Base-by-base conservation (phyloP, 2,888 invertebrate species). In the Cryptus armator region DNA sequence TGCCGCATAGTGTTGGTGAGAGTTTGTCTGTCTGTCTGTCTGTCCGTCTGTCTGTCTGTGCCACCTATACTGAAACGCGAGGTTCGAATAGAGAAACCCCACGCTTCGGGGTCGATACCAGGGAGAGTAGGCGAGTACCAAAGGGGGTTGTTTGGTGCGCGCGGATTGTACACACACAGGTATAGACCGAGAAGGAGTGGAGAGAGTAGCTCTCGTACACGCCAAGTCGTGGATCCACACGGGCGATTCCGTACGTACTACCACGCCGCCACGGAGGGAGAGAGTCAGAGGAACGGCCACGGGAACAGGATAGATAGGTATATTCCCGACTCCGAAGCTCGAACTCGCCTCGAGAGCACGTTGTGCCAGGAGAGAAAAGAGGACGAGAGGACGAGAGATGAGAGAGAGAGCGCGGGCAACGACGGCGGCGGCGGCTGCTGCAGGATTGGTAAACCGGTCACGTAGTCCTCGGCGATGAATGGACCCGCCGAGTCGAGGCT, bases 381-480 rank as follows among this genome's bases (percentile, higher is more conserved):
- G 19, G 75, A 83, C 9, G 56, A 79, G 86, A 85, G 78, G 79
- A 86, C 86, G 81, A 59, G 70, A 75, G 67, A 70, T n/a, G 84
- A 68, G 70, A 83, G 83, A 86, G 82, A 71, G 79, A 79, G 77
- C 19, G 32, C 19, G 64, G 66, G 70, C 68, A 53, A 84, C 81
- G 74, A 76, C 48, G 48, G 12, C 48, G 48, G 12, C 75, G 88
- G 80, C 89, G 88, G 84, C 82, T 87, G 87, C 90, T 91, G 91
- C 88, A 86, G 91, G 91, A 92, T 93, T 92, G 91, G 92, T 91
- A 93, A 92, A 92, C 93, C 91, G 92, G 93, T 93, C 93, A 93
- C 93, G 93, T 93, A 93, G 91, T 92, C 91, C 92, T 89, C 92
- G 90, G 92, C 93, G 92, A 93, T 93, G 93, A 93, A 93, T 93